Evolutionary conservation across 2,113 vertebrate genomes (phyloP), one percentile per base, ranked within the genome.

Genomic region (Elephas maximus): DNA sequence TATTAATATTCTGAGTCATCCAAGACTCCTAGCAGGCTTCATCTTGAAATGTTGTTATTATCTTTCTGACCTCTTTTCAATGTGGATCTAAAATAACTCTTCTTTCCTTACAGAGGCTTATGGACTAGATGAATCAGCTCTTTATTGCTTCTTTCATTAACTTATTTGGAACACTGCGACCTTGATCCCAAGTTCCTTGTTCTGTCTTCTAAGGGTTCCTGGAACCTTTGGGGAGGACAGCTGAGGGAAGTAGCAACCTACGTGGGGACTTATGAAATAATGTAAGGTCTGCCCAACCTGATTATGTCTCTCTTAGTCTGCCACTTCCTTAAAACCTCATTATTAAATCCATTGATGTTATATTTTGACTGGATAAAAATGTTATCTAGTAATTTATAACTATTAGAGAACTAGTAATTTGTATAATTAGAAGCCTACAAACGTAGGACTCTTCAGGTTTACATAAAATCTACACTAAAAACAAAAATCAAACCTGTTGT

Each of bases 1-100:
- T 73, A 90, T 92, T 92, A 93, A 67, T 24, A 89, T 0, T 30
- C 60, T 82, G 89, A 96, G 83, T 95, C 90, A 93, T 24, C 91
- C 9, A 51, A 20, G 73, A n/a, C 53, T 93, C 73, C 71, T 37
- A 67, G 4, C 0, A 57, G 48, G 45, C 67, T 95, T 95, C 41
- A 14, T 79, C 53, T 26, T 90, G 87, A 97, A 96, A 92, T 33
- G 76, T 0, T 91, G 81, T 76, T 94, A 84, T 85, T 94, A 92
- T 95, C 93, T 53, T 93, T 82, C 76, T 85, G 89, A 87, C 20
- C 82, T 96, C 84, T 89, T 44, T 79, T 95, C 53, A 85, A 8
- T 33, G 69, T 77, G 93, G 57, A 15, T 78, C 60, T 60, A 94
- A 96, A 96, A 85, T 94, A 94, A 76, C 48, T 20, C 88, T 60